Evolutionary conservation across 2,113 vertebrate species (phyloP).

Genomic region (Ciconia stormi): DNA sequence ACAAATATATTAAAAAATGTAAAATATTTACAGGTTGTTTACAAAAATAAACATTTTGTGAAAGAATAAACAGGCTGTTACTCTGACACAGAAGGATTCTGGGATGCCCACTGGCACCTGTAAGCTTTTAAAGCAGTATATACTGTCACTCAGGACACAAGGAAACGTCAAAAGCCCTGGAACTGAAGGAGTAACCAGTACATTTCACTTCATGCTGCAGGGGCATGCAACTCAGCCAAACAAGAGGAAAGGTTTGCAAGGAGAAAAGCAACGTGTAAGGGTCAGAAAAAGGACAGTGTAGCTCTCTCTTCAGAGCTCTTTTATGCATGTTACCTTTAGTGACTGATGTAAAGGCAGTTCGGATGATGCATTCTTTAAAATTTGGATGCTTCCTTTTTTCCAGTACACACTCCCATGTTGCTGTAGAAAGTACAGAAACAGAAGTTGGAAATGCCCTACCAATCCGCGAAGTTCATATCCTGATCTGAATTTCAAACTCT

Average conservation of each 20-base stretch:
- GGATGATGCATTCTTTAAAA: constrained; percentile 72
- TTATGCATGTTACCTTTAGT: constrained; percentile 77
- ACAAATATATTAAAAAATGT: neutral
- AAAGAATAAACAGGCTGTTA: neutral
- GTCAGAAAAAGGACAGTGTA: neutral
- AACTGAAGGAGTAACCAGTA: neutral
- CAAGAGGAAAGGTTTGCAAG: neutral
- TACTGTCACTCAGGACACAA: neutral
- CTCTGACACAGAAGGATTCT: neutral
- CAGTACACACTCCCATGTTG: constrained; percentile 97
- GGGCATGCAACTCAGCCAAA: neutral
- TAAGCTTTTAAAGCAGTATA: neutral
- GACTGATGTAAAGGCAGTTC: constrained; percentile 72
- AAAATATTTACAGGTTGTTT: neutral
- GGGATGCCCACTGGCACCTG: neutral
- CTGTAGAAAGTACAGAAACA: constrained; percentile 65
- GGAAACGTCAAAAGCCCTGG: neutral
- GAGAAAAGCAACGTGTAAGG: neutral
- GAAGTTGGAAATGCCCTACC: neutral
- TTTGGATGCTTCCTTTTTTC: constrained; percentile 79
- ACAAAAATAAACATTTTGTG: neutral
- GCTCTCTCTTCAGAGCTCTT: neutral
- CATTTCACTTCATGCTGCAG: neutral
- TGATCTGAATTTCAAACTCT: neutral
- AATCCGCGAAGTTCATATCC: neutral